A percentile compares a stretch with the other conserved stretches of the same genome.
phyloP scores from a whole-genome alignment of 1,140 invertebrate species.

The Drusus annulatus region DNA sequence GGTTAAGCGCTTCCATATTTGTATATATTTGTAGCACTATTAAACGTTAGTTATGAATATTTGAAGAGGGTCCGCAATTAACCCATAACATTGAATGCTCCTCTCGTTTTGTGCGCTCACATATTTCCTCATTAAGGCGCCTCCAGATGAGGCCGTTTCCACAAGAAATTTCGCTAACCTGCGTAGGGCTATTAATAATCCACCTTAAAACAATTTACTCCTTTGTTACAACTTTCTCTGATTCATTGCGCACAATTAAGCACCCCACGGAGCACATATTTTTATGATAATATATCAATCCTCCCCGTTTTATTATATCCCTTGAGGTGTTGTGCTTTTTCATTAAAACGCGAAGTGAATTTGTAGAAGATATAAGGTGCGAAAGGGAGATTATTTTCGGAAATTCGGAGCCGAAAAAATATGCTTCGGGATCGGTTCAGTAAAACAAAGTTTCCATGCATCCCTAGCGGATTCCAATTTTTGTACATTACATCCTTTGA shows the following conservation, averaged over 20 bases:
- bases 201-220: slow-evolving; percentile 44
- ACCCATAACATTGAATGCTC: slow-evolving; percentile 17
- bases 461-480: slow-evolving; percentile 1
- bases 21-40: too few species aligned
- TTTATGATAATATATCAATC: slow-evolving; percentile 43
- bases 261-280: slow-evolving; percentile 28
- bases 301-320: slow-evolving; percentile 29
- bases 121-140: slow-evolving; percentile 37
- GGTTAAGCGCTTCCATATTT: too few species aligned
- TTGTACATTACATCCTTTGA: background rate
- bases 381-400: slow-evolving; percentile 1
- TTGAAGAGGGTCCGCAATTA: slow-evolving; percentile 16
- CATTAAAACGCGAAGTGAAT: slow-evolving; percentile 7
- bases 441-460: background rate
- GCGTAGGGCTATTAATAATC: slow-evolving; percentile 40
- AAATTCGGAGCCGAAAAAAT: background rate
- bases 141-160: slow-evolving; percentile 37
- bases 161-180: slow-evolving; percentile 41
- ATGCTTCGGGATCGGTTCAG: background rate
- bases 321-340: slow-evolving; percentile 14
- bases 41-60: background rate
- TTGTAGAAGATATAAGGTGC: slow-evolving; percentile 11
- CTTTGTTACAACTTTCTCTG: slow-evolving; percentile 43
- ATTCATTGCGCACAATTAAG: slow-evolving; percentile 44
- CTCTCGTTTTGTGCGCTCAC: background rate